Evolutionary conservation across 2,113 vertebrate genomes (phyloP), one percentile per base, ranked within the genome.

Genomic region (Myrmecophaga tridactyla): DNA sequence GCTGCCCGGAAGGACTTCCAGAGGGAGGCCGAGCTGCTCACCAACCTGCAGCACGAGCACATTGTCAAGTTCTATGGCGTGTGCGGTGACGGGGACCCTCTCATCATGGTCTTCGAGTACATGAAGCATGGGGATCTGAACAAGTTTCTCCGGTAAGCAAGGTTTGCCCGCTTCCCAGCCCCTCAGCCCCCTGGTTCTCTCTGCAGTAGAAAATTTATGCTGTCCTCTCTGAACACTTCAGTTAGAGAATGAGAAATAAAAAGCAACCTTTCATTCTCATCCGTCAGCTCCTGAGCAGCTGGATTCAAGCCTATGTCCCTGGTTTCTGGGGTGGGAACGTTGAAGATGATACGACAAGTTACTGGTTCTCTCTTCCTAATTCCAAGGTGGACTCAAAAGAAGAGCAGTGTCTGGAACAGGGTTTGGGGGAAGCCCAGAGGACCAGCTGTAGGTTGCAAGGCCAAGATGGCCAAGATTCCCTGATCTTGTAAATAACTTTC

Each of bases 81-180:
- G 82, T 99, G 99, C 10, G 99, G 99, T 0, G 99, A 99, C 0
- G 99, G 99, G 0, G 99, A 99, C 92, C 99, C 99, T 0, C 99
- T 99, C 97, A 99, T 99, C 98, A 99, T 99, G 99, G 99, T 99
- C 95, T 99, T 99, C 1, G 99, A 99, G 95, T 99, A 99, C 98
- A 99, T 99, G 99, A 99, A 99, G 97, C 99, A 99, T 0, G 99
- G 99, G 8, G 99, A 99, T 97, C 99, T 99, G 95, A 99, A 99
- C 97, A 99, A 99, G 95, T 99, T 99, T 98, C 98, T 99, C 95
- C 99, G 99, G 99, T 99, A 93, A 0, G 86, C 31, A 31, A 0
- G 0, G 21, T 3, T 0, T 12, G 23, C 11, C 20, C 39, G 25
- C 9, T 2, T 0, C 20, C 31, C 34, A 2, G 5, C 7, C 9